phyloP scores from a whole-genome alignment of 1,140 invertebrate species.

The Brachionus rotundiformis region DNA sequence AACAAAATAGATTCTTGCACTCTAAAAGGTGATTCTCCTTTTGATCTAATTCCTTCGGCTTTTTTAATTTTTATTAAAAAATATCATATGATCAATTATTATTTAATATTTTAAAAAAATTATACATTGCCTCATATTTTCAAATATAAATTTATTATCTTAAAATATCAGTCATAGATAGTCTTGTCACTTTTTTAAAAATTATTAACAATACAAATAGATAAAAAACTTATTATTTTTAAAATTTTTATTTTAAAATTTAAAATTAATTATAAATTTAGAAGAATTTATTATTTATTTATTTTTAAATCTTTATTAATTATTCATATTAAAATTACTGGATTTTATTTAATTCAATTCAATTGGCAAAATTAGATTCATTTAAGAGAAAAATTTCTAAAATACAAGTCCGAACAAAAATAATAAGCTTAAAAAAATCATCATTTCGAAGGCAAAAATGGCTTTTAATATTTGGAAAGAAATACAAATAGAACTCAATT shows the following conservation, averaged over 20 bases:
- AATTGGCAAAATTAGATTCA: neutral
- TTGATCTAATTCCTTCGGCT: too few relatives aligned
- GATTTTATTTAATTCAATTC: neutral
- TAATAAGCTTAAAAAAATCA: neutral
- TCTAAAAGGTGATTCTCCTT: too few relatives aligned
- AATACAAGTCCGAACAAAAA: conserved; percentile 11
- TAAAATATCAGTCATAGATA: too few relatives aligned
- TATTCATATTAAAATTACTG: conserved; percentile 1
- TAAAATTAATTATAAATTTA: neutral
- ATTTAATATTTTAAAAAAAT: too few relatives aligned
- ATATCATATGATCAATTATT: too few relatives aligned
- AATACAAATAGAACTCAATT: conserved; percentile 1
- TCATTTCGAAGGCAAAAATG: neutral
- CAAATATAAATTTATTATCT: too few relatives aligned
- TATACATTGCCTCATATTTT: too few relatives aligned
- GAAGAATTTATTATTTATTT: neutral
- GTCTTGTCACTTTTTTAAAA: too few relatives aligned
- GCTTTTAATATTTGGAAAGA: neutral
- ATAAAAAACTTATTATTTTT: neutral
- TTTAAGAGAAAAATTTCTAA: conserved; percentile 8
- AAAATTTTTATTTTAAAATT: neutral
- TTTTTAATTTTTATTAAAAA: too few relatives aligned
- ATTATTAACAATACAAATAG: neutral
- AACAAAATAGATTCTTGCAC: too few relatives aligned
- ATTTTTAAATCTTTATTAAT: conserved; percentile 1